Evolutionary conservation across 2,113 vertebrate genomes (phyloP), one percentile per base, ranked within the genome.

Genomic region (Gymnarchus niloticus): DNA sequence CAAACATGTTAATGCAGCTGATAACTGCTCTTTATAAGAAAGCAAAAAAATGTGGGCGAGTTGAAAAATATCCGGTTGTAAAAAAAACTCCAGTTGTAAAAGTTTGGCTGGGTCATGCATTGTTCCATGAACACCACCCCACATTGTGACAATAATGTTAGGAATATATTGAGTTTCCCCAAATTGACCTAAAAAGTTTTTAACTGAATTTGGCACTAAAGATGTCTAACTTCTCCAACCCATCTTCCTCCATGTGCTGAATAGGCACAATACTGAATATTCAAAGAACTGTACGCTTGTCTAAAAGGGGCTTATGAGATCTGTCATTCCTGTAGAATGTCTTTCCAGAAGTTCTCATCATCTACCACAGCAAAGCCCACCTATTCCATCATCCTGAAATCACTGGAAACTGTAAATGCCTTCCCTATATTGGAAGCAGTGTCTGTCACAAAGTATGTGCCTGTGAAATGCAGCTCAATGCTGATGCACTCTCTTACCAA

Each of bases 371-470:
- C 76, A 78, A 78, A 78, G 76, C 76, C 76, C 76, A 78, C 19
- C 44, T 78, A 46, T 78, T 78, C 76, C 76, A 78, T 78, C 44
- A 78, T 48, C 41, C 76, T 78, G 76, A 78, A 78, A 78, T 78
- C 44, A 78, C 76, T 78, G 76, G 46, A n/a, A 78, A 78, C 44
- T 78, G 76, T 46, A 78, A 78, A 78, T 48, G 44, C 44, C 41
- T 78, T 10, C 44, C 76, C 37, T 78, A 48, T 78, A 78, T 44
- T 78, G 44, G 76, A 37, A 78, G 76, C 76, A 48, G 76, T 12
- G 23, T 78, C 76, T 78, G 76, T 78, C 76, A 78, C 44, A 78
- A 48, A 48, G 76, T 46, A n/a, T 78, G 37, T 48, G 37, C 44
- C 76, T 78, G 21, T 78, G 76, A 78, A 78, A 78, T 37, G 76